phyloP scores from a whole-genome alignment of 2,888 invertebrate species.

The Platycheirus rosarum region DNA sequence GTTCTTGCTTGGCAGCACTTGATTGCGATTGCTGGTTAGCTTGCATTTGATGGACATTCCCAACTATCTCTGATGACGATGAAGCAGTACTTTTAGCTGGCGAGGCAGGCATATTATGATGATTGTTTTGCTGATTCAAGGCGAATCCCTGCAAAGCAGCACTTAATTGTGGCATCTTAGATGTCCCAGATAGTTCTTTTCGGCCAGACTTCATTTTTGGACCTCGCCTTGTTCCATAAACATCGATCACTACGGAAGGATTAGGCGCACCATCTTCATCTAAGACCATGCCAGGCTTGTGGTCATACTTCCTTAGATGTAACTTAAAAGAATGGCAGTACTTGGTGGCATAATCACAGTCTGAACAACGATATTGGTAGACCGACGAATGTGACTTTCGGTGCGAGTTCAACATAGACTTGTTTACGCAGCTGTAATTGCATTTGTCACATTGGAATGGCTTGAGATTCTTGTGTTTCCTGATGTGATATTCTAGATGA shows the following conservation, averaged over 20 bases:
- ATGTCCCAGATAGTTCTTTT: slow-evolving; percentile 68
- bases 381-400: slow-evolving; percentile 96
- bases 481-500: slow-evolving; percentile 97
- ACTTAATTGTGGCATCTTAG: slow-evolving; percentile 77
- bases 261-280: slow-evolving; percentile 95
- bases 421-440: slow-evolving; percentile 96
- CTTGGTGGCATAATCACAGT: slow-evolving; percentile 98
- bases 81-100: slow-evolving; percentile 78
- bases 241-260: slow-evolving; percentile 93
- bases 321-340: slow-evolving; percentile 98
- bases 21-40: slow-evolving; percentile 54
- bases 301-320: slow-evolving; percentile 95
- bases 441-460: slow-evolving; percentile 97
- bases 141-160: slow-evolving; percentile 79
- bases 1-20: slow-evolving; percentile 64
- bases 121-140: slow-evolving; percentile 59
- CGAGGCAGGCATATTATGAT: slow-evolving; percentile 76
- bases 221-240: slow-evolving; percentile 94
- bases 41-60: slow-evolving; percentile 49
- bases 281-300: slow-evolving; percentile 94
- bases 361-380: slow-evolving; percentile 95
- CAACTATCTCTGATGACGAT: slow-evolving; percentile 54
- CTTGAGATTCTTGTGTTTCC: slow-evolving; percentile 97
- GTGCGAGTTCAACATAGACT: slow-evolving; percentile 99
- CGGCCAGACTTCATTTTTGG: slow-evolving; percentile 86